phyloP scores from a whole-genome alignment of 1,140 invertebrate genomes.

The Conus ventricosus region DNA sequence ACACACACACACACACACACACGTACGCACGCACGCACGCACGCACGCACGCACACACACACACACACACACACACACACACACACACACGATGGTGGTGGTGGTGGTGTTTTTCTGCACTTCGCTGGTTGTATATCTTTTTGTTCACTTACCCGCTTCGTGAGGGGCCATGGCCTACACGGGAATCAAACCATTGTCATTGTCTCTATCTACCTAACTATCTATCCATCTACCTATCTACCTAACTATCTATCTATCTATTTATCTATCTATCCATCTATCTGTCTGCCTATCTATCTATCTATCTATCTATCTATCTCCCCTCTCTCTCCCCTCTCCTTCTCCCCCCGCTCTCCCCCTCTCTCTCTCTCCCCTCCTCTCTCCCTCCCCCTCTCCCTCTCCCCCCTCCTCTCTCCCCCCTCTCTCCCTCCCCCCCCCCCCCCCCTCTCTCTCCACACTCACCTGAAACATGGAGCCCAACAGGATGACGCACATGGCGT shows the following conservation, averaged over 20 bases:
- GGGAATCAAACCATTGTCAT: too few relatives aligned
- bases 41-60: not conserved
- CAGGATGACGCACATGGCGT: conserved; percentile 61
- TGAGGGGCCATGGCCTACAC: too few relatives aligned
- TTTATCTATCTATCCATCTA: too few relatives aligned
- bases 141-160: too few relatives aligned
- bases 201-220: too few relatives aligned
- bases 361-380: not conserved
- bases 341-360: not conserved
- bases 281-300: not conserved
- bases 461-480: conserved; percentile 57
- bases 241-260: too few relatives aligned
- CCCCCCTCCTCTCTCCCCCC: not conserved
- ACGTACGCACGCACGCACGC: not conserved
- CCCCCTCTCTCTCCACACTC: not conserved
- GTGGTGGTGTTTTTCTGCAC: too few relatives aligned
- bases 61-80: not conserved
- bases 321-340: not conserved
- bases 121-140: too few relatives aligned
- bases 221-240: too few relatives aligned
- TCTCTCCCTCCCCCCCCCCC: not conserved
- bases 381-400: not conserved
- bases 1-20: conserved; percentile 13
- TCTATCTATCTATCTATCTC: not conserved
- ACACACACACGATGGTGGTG: not conserved